phyloP scores from a whole-genome alignment of 2,888 invertebrate genomes.

The Sisyra nigra region DNA sequence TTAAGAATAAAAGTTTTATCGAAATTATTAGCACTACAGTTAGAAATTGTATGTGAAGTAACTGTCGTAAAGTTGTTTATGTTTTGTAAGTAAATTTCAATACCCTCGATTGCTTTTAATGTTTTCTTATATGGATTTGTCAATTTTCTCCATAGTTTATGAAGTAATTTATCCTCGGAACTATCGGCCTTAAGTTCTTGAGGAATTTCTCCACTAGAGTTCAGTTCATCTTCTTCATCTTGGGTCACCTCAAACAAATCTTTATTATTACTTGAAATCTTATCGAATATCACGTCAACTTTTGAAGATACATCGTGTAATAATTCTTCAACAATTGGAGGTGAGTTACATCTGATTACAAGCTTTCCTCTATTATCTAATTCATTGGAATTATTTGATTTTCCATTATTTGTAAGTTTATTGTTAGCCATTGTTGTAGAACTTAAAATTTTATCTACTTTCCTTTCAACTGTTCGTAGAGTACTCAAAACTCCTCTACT shows the following conservation, averaged over 20 bases:
- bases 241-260: constrained; percentile 17
- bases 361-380: constrained; percentile 17
- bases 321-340: constrained; percentile 21
- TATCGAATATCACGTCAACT: constrained; percentile 27
- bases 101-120: constrained; percentile 20
- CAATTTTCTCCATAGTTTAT: constrained; percentile 17
- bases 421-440: background rate
- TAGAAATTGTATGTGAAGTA: too few species aligned
- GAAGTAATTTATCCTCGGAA: constrained; percentile 14
- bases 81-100: constrained; percentile 18
- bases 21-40: too few species aligned
- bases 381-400: constrained; percentile 6
- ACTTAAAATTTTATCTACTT: constrained; percentile 19
- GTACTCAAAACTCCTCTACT: constrained; percentile 25
- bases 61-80: constrained; percentile 21
- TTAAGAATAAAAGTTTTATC: too few species aligned
- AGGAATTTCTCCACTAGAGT: constrained; percentile 14
- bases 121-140: constrained; percentile 19
- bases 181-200: constrained; percentile 10
- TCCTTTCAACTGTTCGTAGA: constrained; percentile 23
- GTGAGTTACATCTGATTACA: constrained; percentile 21
- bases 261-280: constrained; percentile 15
- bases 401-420: background rate
- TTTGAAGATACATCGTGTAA: constrained; percentile 26
- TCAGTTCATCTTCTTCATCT: constrained; percentile 15